Base-by-base conservation (phyloP, 2,888 invertebrate species). In the Aporophyla nigra region DNA sequence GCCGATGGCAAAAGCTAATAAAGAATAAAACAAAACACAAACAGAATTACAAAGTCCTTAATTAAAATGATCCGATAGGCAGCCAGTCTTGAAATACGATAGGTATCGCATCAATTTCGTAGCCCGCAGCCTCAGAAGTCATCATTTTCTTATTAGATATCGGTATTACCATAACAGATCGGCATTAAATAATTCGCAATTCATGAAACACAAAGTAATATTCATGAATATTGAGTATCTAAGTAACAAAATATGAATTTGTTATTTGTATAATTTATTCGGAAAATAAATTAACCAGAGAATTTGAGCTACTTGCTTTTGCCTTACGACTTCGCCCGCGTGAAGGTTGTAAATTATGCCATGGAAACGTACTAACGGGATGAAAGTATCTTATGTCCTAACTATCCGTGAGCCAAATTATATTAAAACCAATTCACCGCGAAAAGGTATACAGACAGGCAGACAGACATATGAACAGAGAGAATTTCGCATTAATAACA, bases 121-220 rank as follows among this genome's bases (percentile, higher is more conserved):
- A 61, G 71, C 53, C 82, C 14, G 33, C 71, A 68, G 65, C 76
- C 69, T n/a, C 71, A 43, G 19, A 77, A 84, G 72, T 78, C 77
- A 75, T 71, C 58, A 80, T 78, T 74, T 68, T 76, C 80, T 72
- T 80, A 74, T 79, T 83, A 33, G 33, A 3, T 33, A 86, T 54
- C 58, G 14, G 2, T 46, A 78, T 88, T 85, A 83, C 76, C 87
- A 82, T 83, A 85, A 74, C 85, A 82, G 76, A 87, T 78, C 74
- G 65, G 72, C 51, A 76, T 74, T 74, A 76, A 75, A 82, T 56
- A 61, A 71, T 87, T 81, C 68, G 63, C 70, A 82, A 84, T 86
- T 84, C 82, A 76, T 72, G 67, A 83, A 86, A 78, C 68, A 70
- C 40, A 78, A 82, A 86, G 56, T 33, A 56, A 74, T 54, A 62